phyloP scores from a whole-genome alignment of 1,140 invertebrate species.

The Drosophila parabipectinata region DNA sequence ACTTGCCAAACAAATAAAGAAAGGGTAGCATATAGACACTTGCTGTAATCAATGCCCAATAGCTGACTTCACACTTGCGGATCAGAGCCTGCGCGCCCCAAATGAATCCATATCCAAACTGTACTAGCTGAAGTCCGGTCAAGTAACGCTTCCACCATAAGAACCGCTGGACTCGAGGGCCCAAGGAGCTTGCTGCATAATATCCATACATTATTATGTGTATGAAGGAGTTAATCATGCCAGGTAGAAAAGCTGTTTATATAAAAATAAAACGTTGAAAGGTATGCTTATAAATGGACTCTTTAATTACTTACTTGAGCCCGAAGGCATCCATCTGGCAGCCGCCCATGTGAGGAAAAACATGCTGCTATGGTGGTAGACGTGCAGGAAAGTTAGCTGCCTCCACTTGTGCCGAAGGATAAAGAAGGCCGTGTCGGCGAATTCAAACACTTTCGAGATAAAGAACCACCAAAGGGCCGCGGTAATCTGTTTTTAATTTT shows the following conservation, averaged over 20 bases:
- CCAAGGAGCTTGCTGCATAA: conserved; percentile 93
- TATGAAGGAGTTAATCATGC: conserved; percentile 95
- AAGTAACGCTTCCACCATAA: conserved; percentile 98
- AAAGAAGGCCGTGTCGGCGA: conserved; percentile 96
- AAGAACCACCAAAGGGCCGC: conserved; percentile 98
- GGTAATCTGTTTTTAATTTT: conserved; percentile 89
- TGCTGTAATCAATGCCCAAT: conserved; percentile 43
- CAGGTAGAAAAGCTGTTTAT: conserved; percentile 90
- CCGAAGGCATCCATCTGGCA: conserved; percentile 98
- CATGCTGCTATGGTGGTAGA: conserved; percentile 97
- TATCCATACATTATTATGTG: conserved; percentile 98
- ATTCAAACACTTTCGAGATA: conserved; percentile 96
- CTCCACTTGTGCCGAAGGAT: conserved; percentile 94
- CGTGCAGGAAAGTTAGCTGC: conserved; percentile 94
- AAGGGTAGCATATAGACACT: conserved; percentile 64
- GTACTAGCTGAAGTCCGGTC: conserved; percentile 90
- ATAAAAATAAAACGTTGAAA: background rate
- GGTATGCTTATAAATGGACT: background rate
- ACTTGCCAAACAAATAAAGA: conserved; percentile 64
- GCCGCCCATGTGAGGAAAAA: conserved; percentile 97
- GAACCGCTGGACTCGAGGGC: conserved; percentile 90
- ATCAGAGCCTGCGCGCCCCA: conserved; percentile 53
- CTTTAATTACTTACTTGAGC: conserved; percentile 89
- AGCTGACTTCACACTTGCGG: conserved; percentile 51
- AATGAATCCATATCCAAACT: conserved; percentile 59